Evolutionary conservation across 2,797 vertebrate genomes (phyloP), one percentile per base, ranked within the genome.

Genomic region (Megalops cyprinoides): DNA sequence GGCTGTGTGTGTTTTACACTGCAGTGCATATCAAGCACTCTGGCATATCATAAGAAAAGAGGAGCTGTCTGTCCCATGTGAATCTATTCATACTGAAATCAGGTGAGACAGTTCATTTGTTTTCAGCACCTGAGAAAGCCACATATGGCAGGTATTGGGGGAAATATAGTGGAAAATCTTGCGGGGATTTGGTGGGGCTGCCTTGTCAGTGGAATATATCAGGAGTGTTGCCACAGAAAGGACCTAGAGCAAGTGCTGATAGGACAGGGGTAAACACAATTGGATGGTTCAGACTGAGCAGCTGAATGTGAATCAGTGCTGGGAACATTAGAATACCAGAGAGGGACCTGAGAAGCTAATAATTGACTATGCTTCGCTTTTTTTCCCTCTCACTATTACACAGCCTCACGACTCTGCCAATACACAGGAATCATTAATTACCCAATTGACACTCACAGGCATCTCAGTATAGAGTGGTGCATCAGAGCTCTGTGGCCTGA

Each of bases 81-180:
- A 77, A 5, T 78, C 90, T 51, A 86, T 88, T 89, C 87, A 83
- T 84, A 86, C 88, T 89, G 78, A 87, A 87, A 89, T 87, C 75
- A 87, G 82, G 76, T 82, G 65, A 28, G 49, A n/a, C n/a, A n/a
- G n/a, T n/a, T n/a, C n/a, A n/a, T n/a, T n/a, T 44, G 4, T 39
- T 9, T 7, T 6, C 73, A 4, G 34, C 23, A 28, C 20, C 23
- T n/a, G 0, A 44, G 8, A n/a, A 71, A 25, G 1, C 7, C 81
- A 77, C 76, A 82, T 80, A 82, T 77, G 76, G 80, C 81, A 86
- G 51, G 82, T 73, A 85, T 46, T 74, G 83, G 88, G 78, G 65
- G 62, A 77, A 86, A 84, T 85, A 85, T 7, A 37, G 84, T 87
- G 79, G 79, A 51, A 10, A 0, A 79, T 74, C 81, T 69, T 69